Evolutionary conservation across 2,888 invertebrate species (phyloP).

Genomic region (Monoplex corrugatus): DNA sequence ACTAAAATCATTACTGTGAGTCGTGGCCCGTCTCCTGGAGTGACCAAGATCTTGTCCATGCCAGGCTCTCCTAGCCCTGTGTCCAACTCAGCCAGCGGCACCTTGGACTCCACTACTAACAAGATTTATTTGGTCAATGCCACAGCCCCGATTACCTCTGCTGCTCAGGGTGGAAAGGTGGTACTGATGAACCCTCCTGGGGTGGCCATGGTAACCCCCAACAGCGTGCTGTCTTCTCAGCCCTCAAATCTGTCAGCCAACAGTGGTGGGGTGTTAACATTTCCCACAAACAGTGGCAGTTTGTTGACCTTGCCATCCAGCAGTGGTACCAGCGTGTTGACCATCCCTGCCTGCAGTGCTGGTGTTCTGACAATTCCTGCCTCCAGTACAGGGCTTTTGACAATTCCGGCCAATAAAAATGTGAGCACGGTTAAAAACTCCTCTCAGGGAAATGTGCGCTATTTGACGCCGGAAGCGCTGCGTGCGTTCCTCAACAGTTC

Average conservation of each 20-base stretch:
- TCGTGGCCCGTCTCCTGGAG: constrained; percentile 52
- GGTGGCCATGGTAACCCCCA: constrained; percentile 25
- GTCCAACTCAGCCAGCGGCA: constrained; percentile 17
- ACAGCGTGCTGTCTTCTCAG: constrained; percentile 17
- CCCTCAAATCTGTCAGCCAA: background rate
- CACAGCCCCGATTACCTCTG: background rate
- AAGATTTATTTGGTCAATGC: constrained; percentile 55
- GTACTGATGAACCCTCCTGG: constrained; percentile 18
- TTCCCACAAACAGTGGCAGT: background rate
- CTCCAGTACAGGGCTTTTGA: constrained; percentile 16
- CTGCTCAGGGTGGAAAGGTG: background rate
- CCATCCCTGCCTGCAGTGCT: background rate
- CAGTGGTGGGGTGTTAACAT: background rate
- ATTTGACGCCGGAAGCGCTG: constrained; percentile 60
- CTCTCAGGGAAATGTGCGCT: constrained; percentile 56
- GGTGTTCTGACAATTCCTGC: constrained; percentile 32
- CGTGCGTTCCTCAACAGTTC: constrained; percentile 60
- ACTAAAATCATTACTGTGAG: constrained; percentile 54
- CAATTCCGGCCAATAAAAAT: constrained; percentile 8
- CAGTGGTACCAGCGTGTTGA: background rate
- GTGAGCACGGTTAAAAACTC: constrained; percentile 37
- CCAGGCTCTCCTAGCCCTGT: constrained; percentile 42
- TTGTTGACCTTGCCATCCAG: constrained; percentile 15
- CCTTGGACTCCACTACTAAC: constrained; percentile 45
- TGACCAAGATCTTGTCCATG: constrained; percentile 50